Conservation (phyloP, 2,888 invertebrate species). For the Tetanocera ferruginea region DNA sequence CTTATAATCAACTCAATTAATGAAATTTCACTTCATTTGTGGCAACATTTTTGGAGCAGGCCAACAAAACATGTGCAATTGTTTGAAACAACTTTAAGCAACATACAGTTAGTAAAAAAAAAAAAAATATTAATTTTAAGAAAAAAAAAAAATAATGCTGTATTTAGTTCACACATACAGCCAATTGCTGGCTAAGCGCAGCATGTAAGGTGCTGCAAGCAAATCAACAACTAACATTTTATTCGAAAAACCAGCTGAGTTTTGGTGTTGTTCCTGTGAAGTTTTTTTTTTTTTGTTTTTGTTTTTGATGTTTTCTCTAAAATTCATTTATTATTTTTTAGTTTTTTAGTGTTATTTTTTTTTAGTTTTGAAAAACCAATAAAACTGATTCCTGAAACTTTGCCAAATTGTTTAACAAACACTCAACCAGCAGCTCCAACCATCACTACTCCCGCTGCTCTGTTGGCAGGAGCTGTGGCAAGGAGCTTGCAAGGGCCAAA, state of each 20-base stretch:
- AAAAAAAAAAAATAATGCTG: not conserved
- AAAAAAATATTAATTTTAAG: not conserved
- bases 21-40: slow-evolving; percentile 17
- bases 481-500: slow-evolving; percentile 34
- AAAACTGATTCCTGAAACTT: slow-evolving; percentile 51
- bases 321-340: slow-evolving; percentile 1
- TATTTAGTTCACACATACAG: not conserved
- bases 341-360: not conserved
- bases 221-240: too few relatives aligned
- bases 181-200: too few relatives aligned
- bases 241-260: too few relatives aligned
- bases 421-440: slow-evolving; percentile 29
- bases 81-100: slow-evolving; percentile 10
- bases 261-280: not conserved
- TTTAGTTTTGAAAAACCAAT: slow-evolving; percentile 15
- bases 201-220: too few relatives aligned
- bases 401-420: slow-evolving; percentile 53
- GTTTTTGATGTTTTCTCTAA: not conserved
- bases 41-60: slow-evolving; percentile 30
- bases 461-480: not conserved
- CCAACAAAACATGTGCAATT: slow-evolving; percentile 37
- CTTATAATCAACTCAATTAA: slow-evolving; percentile 30
- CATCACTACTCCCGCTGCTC: not conserved
- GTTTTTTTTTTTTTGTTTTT: too few relatives aligned
- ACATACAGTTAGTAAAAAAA: not conserved